Evolutionary conservation across 2,113 vertebrate species (phyloP).

Genomic region (Clarias macrocephalus): DNA sequence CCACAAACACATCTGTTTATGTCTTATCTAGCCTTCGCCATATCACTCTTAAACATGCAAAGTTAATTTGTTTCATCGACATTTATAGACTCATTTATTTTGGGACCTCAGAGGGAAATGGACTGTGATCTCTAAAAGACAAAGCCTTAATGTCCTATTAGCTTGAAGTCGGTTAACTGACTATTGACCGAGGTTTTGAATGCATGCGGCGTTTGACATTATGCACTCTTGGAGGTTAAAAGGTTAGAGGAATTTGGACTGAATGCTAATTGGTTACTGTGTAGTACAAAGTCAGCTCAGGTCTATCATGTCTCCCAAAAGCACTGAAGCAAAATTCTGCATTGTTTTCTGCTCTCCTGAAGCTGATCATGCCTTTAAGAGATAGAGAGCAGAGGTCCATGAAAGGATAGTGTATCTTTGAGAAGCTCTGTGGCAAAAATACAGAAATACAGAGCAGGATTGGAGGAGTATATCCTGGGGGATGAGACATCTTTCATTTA

Average conservation of each 20-base stretch:
- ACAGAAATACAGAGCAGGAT: constrained; percentile 73
- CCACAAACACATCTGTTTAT: constrained; percentile 27
- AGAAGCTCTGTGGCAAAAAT: constrained; percentile 71
- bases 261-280: constrained; percentile 39
- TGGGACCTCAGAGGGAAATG: neutral
- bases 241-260: constrained; percentile 24
- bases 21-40: neutral
- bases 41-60: neutral
- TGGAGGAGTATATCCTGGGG: constrained; percentile 74
- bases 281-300: constrained; percentile 8
- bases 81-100: constrained; percentile 9
- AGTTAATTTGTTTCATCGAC: neutral
- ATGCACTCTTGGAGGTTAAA: neutral
- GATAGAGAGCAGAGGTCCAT: constrained; percentile 75
- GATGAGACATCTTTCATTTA: constrained; percentile 53
- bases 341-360: constrained; percentile 64
- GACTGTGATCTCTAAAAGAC: neutral
- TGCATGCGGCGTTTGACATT: constrained; percentile 1
- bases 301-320: constrained; percentile 24
- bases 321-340: constrained; percentile 18
- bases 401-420: constrained; percentile 71
- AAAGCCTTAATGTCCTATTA: neutral
- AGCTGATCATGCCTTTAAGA: constrained; percentile 76
- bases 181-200: constrained; percentile 11
- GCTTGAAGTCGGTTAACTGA: constrained; percentile 43